These are phyloP conservation scores for Harpagoxenus sublaevis DNA, from an alignment of 2,888 invertebrate species.

Conservation along the genomic window DNA sequence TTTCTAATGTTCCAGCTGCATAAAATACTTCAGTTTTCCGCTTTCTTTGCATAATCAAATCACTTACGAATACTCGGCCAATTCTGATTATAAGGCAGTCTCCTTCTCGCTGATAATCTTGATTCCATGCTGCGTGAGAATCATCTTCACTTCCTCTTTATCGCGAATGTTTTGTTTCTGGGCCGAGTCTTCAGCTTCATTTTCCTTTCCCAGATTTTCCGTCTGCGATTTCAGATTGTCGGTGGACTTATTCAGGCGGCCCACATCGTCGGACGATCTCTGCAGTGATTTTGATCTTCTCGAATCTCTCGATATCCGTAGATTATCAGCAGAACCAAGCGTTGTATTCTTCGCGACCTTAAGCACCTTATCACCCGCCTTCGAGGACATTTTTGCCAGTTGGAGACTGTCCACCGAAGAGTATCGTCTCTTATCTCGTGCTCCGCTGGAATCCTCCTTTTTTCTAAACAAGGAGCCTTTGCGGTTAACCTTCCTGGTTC, in stretches of 20 bases:
- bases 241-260: conserved; percentile 77
- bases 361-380: conserved; percentile 73
- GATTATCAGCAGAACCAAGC: conserved; percentile 82
- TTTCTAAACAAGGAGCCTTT: conserved; percentile 81
- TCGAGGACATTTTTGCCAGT: conserved; percentile 72
- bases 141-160: conserved; percentile 90
- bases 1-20: not conserved
- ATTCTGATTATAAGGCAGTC: conserved; percentile 87
- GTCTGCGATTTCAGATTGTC: conserved; percentile 80
- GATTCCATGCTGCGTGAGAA: conserved; percentile 92
- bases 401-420: conserved; percentile 85
- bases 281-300: conserved; percentile 79
- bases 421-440: conserved; percentile 80
- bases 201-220: conserved; percentile 73
- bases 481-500: conserved; percentile 76
- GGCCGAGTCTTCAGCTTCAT: conserved; percentile 52
- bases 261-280: conserved; percentile 82
- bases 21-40: not conserved
- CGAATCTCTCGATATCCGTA: conserved; percentile 73
- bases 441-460: conserved; percentile 44
- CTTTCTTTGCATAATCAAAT: not conserved
- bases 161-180: conserved; percentile 75
- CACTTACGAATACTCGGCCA: not conserved
- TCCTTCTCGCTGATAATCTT: conserved; percentile 93
- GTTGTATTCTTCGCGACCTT: conserved; percentile 73